These are phyloP conservation scores for Strix uralensis DNA, from an alignment of 2,113 vertebrate species.

Conservation along the genomic window DNA sequence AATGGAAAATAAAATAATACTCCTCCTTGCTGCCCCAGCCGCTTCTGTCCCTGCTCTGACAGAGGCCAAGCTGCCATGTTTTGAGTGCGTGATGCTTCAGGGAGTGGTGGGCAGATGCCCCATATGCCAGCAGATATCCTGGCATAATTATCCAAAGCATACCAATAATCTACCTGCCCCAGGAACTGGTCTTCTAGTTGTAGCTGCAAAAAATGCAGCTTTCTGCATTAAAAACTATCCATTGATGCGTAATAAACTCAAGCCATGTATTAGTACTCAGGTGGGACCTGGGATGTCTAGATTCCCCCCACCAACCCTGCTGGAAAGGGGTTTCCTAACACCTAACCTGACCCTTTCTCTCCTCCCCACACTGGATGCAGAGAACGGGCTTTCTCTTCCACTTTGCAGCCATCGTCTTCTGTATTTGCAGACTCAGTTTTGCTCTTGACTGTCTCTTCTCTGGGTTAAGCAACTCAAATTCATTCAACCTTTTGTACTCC, in stretches of 20 bases:
- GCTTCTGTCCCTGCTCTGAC: not conserved
- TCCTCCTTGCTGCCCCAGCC: not conserved
- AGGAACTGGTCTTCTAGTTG: not conserved
- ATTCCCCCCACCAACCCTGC: not conserved
- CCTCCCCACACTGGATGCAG: not conserved
- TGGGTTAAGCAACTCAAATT: conserved; percentile 13
- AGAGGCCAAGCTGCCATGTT: not conserved
- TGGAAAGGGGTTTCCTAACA: not conserved
- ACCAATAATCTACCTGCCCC: not conserved
- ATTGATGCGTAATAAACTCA: not conserved
- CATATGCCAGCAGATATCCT: not conserved
- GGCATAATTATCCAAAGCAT: not conserved
- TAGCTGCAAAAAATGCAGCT: not conserved
- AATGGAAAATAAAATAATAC: not conserved
- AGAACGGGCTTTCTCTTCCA: not conserved
- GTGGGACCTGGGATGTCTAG: not conserved
- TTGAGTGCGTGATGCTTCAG: not conserved
- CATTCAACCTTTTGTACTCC: not conserved
- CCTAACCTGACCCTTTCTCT: not conserved
- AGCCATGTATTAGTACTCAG: too few relatives aligned
- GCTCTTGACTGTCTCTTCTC: not conserved
- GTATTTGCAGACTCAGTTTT: not conserved
- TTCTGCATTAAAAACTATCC: not conserved
- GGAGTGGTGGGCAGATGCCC: not conserved
- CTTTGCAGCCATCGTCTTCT: not conserved